Base-by-base conservation (phyloP, 2,113 vertebrate genomes). In the Meles meles region DNA sequence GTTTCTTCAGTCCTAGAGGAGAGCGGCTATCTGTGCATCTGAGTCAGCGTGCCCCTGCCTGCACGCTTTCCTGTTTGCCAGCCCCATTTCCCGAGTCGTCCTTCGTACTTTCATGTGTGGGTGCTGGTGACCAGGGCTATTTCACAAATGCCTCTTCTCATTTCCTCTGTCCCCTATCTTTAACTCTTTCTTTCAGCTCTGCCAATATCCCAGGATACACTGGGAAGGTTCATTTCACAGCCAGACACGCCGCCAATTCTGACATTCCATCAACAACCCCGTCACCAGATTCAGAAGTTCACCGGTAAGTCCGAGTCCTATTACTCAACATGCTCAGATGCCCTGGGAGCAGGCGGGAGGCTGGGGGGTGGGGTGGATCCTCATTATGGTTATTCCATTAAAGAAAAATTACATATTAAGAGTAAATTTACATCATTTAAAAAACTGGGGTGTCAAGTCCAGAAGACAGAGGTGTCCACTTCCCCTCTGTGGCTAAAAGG, bases 121-220 rank as follows among this genome's bases (percentile, higher is more conserved):
- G 34, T 37, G 74, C 34, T 52, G 44, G 74, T 15, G 65, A 44
- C 87, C 2, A 3, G 23, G 59, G 39, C 23, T 39, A 5, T 27
- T 69, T 90, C 57, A 63, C 29, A 74, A 47, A 47, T 21, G 3
- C n/a, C 86, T 71, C 10, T 79, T 96, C 97, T 93, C 96, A 97
- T 98, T 93, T 98, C 88, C 42, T 72, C 10, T 67, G 93, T 94
- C 94, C 18, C 69, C 42, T 63, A 8, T 77, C 39, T 95, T 98
- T 96, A 93, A 97, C 97, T 98, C 97, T 97, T 98, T 92, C 84
- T 92, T 98, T 89, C 96, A 99, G 98, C 49, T 96, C 96, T 93
- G 98, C 97, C 97, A 98, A 99, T 98, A 99, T 99, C 87, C 99
- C 98, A 95, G 99, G 99, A 97, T 99, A 99, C 76, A 98, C 98